These are phyloP conservation scores for Chrysoperla carnea DNA, from an alignment of 1,140 invertebrate species.

Conservation along the genomic window DNA sequence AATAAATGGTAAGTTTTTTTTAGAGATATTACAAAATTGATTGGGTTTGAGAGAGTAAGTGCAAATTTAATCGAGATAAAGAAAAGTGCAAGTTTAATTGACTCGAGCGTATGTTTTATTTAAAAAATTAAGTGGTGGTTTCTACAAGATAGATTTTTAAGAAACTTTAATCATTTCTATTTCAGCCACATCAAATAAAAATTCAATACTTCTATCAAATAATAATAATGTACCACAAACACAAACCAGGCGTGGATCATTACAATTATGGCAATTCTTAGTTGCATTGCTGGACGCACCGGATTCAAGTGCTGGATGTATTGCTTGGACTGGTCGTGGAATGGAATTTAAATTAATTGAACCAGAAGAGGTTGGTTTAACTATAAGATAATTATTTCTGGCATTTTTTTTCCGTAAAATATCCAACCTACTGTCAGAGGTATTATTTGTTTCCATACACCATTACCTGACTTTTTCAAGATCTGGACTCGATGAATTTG, in stretches of 20 bases:
- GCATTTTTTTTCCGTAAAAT: too few species aligned
- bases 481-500: too few species aligned
- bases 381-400: too few species aligned
- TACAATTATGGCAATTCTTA: slow-evolving; percentile 89
- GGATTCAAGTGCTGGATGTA: slow-evolving; percentile 61
- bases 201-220: not conserved
- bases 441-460: not conserved
- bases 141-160: not conserved
- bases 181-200: not conserved
- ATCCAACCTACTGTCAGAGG: not conserved
- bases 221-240: slow-evolving; percentile 10
- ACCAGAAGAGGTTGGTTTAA: slow-evolving; percentile 65
- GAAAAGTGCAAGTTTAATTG: too few species aligned
- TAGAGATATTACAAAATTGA: too few species aligned
- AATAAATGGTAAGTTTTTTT: not conserved
- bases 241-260: slow-evolving; percentile 50
- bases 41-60: too few species aligned
- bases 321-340: slow-evolving; percentile 88
- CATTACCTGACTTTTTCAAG: too few species aligned
- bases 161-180: not conserved
- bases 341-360: slow-evolving; percentile 91
- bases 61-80: too few species aligned
- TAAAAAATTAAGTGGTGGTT: not conserved
- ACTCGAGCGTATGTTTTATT: too few species aligned
- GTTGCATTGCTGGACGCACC: slow-evolving; percentile 79